A percentile compares a stretch with the other conserved stretches of the same genome.
Conservation (phyloP, 1,140 invertebrate species). For the Drosophila burlai region DNA sequence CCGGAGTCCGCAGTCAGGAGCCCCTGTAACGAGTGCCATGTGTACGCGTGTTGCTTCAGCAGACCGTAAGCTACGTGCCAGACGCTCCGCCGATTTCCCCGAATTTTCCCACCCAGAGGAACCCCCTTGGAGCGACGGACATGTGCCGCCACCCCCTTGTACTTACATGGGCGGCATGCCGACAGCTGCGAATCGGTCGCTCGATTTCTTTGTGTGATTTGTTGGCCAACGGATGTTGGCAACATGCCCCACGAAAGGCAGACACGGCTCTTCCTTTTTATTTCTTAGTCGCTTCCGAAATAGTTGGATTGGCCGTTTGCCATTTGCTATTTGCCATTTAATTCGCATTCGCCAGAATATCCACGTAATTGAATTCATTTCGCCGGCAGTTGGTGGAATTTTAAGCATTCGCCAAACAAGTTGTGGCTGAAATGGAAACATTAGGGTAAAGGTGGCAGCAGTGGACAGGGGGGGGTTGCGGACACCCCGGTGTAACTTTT, state of each 20-base stretch:
- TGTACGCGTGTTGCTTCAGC: conserved; percentile 59
- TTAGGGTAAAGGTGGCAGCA: too few relatives aligned
- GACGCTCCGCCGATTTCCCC: conserved; percentile 25
- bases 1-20: not conserved
- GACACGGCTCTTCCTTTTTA: conserved; percentile 43
- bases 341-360: conserved; percentile 29
- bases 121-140: not conserved
- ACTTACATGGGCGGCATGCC: conserved; percentile 37
- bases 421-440: conserved; percentile 27
- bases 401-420: conserved; percentile 5
- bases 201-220: conserved; percentile 58
- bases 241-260: conserved; percentile 61
- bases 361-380: conserved; percentile 54
- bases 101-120: not conserved
- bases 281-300: conserved; percentile 30
- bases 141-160: conserved; percentile 20
- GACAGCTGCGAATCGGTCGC: conserved; percentile 44
- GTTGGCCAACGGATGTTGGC: conserved; percentile 72
- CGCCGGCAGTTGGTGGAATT: conserved; percentile 28
- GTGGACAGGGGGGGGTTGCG: too few relatives aligned
- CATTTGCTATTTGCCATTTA: conserved; percentile 55
- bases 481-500: too few relatives aligned
- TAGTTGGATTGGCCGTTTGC: conserved; percentile 44
- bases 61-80: conserved; percentile 69
- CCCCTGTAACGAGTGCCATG: conserved; percentile 47